phyloP scores from a whole-genome alignment of 2,113 vertebrate species.

The Proteles cristata region DNA sequence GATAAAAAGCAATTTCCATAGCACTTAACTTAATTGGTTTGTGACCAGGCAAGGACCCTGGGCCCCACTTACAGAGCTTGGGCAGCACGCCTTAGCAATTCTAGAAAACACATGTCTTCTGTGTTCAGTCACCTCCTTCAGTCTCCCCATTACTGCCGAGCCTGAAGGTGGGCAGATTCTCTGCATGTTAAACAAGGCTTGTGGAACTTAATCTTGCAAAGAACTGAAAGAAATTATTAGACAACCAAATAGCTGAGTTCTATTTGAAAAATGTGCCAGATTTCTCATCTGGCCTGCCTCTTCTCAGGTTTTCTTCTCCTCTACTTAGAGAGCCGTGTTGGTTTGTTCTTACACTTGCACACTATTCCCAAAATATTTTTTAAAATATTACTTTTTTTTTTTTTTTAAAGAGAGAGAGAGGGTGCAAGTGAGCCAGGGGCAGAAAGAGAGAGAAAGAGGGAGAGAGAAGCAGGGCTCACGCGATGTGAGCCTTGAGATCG shows the following conservation, averaged over 20 bases:
- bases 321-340: fast-evolving
- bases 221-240: conserved; percentile 33
- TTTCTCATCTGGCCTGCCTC: not conserved
- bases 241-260: not conserved
- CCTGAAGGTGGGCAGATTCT: not conserved
- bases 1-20: conserved; percentile 71
- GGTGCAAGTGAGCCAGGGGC: too few relatives aligned
- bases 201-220: not conserved
- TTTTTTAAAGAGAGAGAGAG: too few relatives aligned
- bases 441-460: too few relatives aligned
- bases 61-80: conserved; percentile 7
- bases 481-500: too few relatives aligned
- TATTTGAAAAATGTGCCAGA: not conserved
- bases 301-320: not conserved
- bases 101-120: conserved; percentile 7
- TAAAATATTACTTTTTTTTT: not conserved
- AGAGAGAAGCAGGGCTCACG: too few relatives aligned
- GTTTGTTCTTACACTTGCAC: not conserved
- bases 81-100: not conserved
- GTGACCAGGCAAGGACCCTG: conserved; percentile 65
- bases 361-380: not conserved
- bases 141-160: not conserved
- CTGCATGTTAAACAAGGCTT: not conserved
- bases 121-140: not conserved
- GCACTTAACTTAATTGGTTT: conserved; percentile 74